Evolutionary conservation across 2,888 invertebrate species (phyloP), one percentile per base, ranked within the genome.

Genomic region (Biston stratarius): DNA sequence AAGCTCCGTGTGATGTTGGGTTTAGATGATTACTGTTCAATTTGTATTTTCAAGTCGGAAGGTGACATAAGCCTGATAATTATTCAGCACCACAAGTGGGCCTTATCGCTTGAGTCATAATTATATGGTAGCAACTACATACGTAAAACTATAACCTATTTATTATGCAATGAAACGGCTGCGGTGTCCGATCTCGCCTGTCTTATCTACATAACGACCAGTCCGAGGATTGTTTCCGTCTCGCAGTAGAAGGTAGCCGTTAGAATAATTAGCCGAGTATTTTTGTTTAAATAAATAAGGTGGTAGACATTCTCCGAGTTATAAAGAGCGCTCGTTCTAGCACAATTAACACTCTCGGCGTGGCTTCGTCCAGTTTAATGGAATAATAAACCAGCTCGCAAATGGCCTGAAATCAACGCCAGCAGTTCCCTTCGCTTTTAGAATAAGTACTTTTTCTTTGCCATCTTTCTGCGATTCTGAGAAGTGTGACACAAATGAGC

Each of bases 351-450:
- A 83, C 83, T 84, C 79, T 76, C 66, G 70, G 77, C 53, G 59
- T 38, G 38, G 33, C 42, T 61, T 68, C 75, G 70, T 70, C 77
- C 58, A 59, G 72, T 76, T 77, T 84, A 80, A 82, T 82, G 77
- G 83, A 85, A 86, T 83, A 85, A 83, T 80, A 82, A 83, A 83
- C 80, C 78, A 78, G 73, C 67, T 77, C 75, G 75, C 69, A 71
- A 65, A 71, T 74, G 64, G 58, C 56, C 69, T 36, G 62, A 64
- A 64, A 59, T 64, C 64, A 51, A 34, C 64, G 47, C 63, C 51
- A 64, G 64, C 49, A 36, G 24, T 5, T 9, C 59, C 45, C 48
- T 14, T 11, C 49, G 56, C 47, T 53, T 51, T 11, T 10, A 57
- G 34, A 34, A 60, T 24, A 10, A 44, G 38, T 49, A 38, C 45